A percentile compares a stretch with the other conserved stretches of the same genome.
phyloP scores from a whole-genome alignment of 1,140 invertebrate species.

The Agraylea sexmaculata region DNA sequence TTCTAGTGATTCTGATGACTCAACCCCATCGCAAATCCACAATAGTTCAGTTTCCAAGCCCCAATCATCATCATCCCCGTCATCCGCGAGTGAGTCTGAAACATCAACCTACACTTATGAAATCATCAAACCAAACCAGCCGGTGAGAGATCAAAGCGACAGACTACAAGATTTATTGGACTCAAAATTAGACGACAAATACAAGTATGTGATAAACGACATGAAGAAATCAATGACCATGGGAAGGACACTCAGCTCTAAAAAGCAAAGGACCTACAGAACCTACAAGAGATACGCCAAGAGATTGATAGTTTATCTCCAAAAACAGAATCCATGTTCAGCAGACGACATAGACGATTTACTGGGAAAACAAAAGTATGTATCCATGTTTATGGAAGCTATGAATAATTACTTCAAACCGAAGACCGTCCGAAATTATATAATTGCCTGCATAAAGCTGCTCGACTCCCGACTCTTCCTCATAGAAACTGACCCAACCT shows the following conservation, averaged over 20 bases:
- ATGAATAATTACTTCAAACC: constrained; percentile 37
- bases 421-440: constrained; percentile 37
- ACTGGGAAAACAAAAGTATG: constrained; percentile 36
- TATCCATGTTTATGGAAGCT: constrained; percentile 36
- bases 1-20: constrained; percentile 21
- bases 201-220: constrained; percentile 40
- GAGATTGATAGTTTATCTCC: constrained; percentile 35
- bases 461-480: constrained; percentile 38
- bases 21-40: constrained; percentile 25
- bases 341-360: constrained; percentile 39
- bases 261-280: constrained; percentile 37
- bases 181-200: constrained; percentile 22
- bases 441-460: constrained; percentile 37
- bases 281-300: constrained; percentile 39
- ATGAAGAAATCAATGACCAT: constrained; percentile 42
- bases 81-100: constrained; percentile 16
- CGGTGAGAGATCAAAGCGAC: constrained; percentile 17
- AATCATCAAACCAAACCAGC: constrained; percentile 29
- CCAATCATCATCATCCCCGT: constrained; percentile 4
- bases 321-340: constrained; percentile 36
- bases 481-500: constrained; percentile 36
- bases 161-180: constrained; percentile 20
- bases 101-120: constrained; percentile 24
- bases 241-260: constrained; percentile 33
- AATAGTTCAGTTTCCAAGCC: constrained; percentile 32